These are phyloP conservation scores for Zootermopsis nevadensis DNA, from an alignment of 2,888 invertebrate genomes.

Conservation along the genomic window DNA sequence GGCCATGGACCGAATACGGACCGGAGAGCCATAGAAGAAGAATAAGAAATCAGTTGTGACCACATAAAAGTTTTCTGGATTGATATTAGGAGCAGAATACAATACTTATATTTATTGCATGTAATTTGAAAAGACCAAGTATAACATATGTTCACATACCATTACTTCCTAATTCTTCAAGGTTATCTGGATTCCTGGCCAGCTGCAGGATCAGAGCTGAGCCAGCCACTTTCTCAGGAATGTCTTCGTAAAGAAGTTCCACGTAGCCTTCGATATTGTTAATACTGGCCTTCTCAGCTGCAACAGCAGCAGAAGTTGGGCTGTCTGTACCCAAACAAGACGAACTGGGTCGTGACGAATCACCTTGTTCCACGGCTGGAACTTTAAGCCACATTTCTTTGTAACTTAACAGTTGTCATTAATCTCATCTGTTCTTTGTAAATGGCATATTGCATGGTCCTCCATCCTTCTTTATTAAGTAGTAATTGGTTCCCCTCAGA, in stretches of 20 bases:
- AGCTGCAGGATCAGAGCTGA: constrained; percentile 91
- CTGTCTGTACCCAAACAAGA: constrained; percentile 50
- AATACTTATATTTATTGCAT: too few relatives aligned
- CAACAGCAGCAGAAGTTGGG: constrained; percentile 58
- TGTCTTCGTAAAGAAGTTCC: constrained; percentile 95
- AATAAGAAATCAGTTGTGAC: too few relatives aligned
- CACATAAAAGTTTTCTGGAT: too few relatives aligned
- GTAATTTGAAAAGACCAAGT: neutral
- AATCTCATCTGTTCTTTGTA: too few relatives aligned
- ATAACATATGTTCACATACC: constrained; percentile 68
- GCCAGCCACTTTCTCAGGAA: constrained; percentile 91
- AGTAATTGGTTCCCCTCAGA: too few relatives aligned
- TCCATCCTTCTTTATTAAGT: too few relatives aligned
- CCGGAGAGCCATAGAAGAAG: too few relatives aligned
- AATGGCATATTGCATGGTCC: too few relatives aligned
- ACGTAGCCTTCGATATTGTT: constrained; percentile 93
- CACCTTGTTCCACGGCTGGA: constrained; percentile 33
- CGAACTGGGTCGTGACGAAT: constrained; percentile 45
- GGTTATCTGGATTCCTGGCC: constrained; percentile 92
- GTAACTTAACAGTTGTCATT: neutral
- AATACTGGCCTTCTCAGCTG: constrained; percentile 76
- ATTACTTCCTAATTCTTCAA: constrained; percentile 92
- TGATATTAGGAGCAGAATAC: too few relatives aligned
- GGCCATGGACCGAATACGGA: too few relatives aligned
- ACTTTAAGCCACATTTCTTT: neutral